Base-by-base conservation (phyloP, 2,797 vertebrate species). In the Botia almorhae region DNA sequence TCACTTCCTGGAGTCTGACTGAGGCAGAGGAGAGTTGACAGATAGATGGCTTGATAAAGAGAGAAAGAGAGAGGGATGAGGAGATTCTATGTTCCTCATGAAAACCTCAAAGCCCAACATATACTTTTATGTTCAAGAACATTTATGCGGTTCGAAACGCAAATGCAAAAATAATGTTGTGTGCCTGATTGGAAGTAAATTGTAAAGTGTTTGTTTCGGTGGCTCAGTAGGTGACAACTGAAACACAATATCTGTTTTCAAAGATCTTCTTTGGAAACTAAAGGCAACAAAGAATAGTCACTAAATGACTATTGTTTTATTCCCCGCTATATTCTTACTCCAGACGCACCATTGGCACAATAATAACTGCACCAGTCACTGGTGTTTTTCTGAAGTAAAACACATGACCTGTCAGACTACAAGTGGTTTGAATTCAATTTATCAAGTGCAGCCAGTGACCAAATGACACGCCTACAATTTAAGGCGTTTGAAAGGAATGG, bases 241-340 rank as follows among this genome's bases (percentile, higher is more conserved):
- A 71, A 21, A 29, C 21, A 64, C 67, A 63, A 70, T 21, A 64
- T 78, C 39, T 60, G 23, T 69, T 61, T 69, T 36, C 51, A 72
- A 79, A 77, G 69, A 60, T 13, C 50, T 36, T 80, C 4, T 16
- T 63, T 53, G 60, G 73, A 76, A 80, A 73, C 73, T 74, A 81
- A 65, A 77, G 64, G 77, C 72, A 78, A 78, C 77, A 74, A 85
- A 78, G 48, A 50, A 68, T 78, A 43, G 16, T 63, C 21, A 4
- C 17, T 3, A 8, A 23, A 46, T 33, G 39, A n/a, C n/a, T 78
- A 61, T 50, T 63, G 26, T 58, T 17, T 26, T 29, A 16, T 33
- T 63, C 33, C 36, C n/a, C 29, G 65, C 60, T 48, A 21, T 64
- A 72, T 80, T 80, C 39, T 70, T 68, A 81, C 56, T 21, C 56